phyloP scores from a whole-genome alignment of 2,888 invertebrate species.

The Rosalia funebris region DNA sequence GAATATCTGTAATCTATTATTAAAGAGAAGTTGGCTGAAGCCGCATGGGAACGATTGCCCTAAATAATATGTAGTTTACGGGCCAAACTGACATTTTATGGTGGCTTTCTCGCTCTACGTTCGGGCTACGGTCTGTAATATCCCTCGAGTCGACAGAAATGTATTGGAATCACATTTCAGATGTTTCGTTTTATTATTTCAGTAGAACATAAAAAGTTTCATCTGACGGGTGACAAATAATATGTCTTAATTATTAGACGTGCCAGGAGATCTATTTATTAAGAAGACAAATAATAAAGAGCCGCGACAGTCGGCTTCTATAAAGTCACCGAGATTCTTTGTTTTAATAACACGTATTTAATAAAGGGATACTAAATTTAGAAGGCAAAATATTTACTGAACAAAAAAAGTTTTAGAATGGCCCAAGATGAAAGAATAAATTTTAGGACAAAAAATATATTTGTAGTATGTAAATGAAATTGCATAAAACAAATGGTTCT shows the following conservation, averaged over 20 bases:
- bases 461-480: no score
- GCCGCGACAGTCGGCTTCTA: no score
- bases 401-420: no score
- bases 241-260: neutral
- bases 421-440: no score
- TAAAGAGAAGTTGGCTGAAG: constrained; percentile 27
- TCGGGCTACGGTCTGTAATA: neutral
- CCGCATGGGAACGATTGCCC: constrained; percentile 28
- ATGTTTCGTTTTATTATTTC: neutral
- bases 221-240: neutral
- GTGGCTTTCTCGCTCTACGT: constrained; percentile 12
- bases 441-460: no score
- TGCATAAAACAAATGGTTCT: no score
- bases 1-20: constrained; percentile 28
- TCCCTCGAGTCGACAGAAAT: constrained; percentile 3
- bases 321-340: no score
- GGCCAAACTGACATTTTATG: constrained; percentile 37
- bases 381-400: no score
- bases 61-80: constrained; percentile 39
- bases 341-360: no score
- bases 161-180: constrained; percentile 11
- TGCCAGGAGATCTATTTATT: no score
- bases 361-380: no score
- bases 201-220: neutral
- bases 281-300: no score